A percentile compares a stretch with the other conserved stretches of the same genome.
phyloP scores from a whole-genome alignment of 2,888 invertebrate genomes.

The Caenorhabditis sp. region DNA sequence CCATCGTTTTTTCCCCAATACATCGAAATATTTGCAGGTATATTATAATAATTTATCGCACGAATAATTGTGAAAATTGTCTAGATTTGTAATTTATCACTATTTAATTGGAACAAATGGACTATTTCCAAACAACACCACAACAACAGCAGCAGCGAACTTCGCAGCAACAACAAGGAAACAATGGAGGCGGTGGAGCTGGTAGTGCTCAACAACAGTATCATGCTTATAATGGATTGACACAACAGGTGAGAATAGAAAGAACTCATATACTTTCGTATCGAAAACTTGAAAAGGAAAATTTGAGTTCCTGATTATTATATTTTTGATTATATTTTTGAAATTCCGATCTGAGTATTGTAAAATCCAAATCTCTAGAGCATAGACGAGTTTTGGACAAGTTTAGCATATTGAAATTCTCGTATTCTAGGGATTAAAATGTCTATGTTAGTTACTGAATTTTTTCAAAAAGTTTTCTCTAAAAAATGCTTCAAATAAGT shows the following conservation, averaged over 20 bases:
- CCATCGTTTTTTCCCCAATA: constrained; percentile 1
- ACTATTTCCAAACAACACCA: constrained; percentile 3
- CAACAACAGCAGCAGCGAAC: constrained; percentile 3
- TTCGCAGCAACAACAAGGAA: constrained; percentile 11
- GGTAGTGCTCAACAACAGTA: constrained; percentile 10
- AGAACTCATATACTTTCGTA: too few species aligned
- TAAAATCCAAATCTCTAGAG: too few species aligned
- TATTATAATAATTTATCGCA: constrained; percentile 1
- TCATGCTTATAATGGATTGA: neutral
- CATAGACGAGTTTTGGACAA: too few species aligned
- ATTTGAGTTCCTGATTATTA: too few species aligned
- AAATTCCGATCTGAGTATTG: too few species aligned
- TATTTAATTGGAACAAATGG: neutral
- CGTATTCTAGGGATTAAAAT: too few species aligned
- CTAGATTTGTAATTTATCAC: neutral
- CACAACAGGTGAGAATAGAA: constrained; percentile 2
- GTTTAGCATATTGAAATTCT: too few species aligned
- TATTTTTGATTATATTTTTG: too few species aligned
- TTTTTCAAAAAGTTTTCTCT: too few species aligned
- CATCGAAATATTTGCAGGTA: neutral
- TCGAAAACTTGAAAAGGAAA: too few species aligned
- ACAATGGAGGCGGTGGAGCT: neutral
- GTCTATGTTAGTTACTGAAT: too few species aligned
- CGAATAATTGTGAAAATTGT: neutral
- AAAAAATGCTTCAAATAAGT: too few species aligned